Evolutionary conservation across 2,797 vertebrate species (phyloP).

Genomic region (Periophthalmus magnuspinnatus): DNA sequence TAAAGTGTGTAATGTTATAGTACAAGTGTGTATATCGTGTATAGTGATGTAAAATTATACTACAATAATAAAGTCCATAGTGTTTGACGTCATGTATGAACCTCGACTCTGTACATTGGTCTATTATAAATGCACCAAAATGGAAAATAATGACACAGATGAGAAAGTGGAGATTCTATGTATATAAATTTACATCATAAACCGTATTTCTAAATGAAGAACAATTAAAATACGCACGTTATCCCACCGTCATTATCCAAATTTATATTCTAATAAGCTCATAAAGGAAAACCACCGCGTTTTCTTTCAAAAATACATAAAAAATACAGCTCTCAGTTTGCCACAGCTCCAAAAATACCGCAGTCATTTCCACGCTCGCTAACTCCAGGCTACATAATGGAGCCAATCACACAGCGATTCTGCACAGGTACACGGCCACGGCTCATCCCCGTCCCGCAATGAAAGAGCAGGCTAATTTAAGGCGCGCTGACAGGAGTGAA

Average conservation of each 20-base stretch:
- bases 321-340: conserved; percentile 22
- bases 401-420: conserved; percentile 59
- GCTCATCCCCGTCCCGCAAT: conserved; percentile 46
- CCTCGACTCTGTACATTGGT: not conserved
- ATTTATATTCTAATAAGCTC: conserved; percentile 37
- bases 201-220: too few species aligned
- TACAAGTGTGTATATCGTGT: too few species aligned
- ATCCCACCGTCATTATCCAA: conserved; percentile 37
- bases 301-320: conserved; percentile 5
- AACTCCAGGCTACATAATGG: conserved; percentile 57
- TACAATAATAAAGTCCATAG: too few species aligned
- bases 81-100: too few species aligned
- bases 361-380: conserved; percentile 53
- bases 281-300: conserved; percentile 38
- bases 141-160: conserved; percentile 7
- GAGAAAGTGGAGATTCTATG: conserved; percentile 9
- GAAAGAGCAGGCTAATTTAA: conserved; percentile 62
- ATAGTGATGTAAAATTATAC: too few species aligned
- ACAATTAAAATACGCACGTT: conserved; percentile 46
- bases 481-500: conserved; percentile 28
- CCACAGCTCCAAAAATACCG: conserved; percentile 43
- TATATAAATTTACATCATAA: conserved; percentile 24
- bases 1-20: too few species aligned
- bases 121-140: not conserved
- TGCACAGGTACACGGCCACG: conserved; percentile 54